phyloP scores from a whole-genome alignment of 1,140 invertebrate genomes.

The Brachionus sp. region DNA sequence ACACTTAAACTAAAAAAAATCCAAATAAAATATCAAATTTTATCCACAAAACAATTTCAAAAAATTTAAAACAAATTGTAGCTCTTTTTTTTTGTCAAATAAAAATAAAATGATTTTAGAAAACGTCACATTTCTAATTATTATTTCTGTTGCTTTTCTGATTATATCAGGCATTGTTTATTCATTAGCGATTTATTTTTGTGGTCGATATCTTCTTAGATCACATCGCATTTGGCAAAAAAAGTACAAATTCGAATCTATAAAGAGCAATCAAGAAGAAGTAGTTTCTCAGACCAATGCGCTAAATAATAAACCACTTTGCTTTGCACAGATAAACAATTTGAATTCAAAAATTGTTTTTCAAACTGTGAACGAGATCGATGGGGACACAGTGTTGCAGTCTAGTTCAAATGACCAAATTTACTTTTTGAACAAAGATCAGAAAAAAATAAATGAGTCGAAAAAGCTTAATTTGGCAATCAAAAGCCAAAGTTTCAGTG shows the following conservation, averaged over 20 bases:
- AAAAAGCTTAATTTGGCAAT: not conserved
- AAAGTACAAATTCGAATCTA: not conserved
- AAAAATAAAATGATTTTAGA: not conserved
- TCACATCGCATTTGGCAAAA: not conserved
- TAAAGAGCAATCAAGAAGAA: not conserved
- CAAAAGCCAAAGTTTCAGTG: not conserved
- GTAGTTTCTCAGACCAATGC: not conserved
- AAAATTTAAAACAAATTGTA: too few relatives aligned
- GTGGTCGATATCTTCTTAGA: not conserved
- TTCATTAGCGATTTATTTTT: not conserved
- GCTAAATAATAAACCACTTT: not conserved
- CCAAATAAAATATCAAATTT: too few relatives aligned
- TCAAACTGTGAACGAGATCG: not conserved
- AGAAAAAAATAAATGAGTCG: not conserved
- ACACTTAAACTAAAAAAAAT: too few relatives aligned
- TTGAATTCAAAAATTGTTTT: not conserved
- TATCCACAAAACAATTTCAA: too few relatives aligned
- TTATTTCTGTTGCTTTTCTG: not conserved
- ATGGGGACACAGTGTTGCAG: not conserved
- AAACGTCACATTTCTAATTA: not conserved
- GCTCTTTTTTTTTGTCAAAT: too few relatives aligned
- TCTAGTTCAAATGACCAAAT: not conserved
- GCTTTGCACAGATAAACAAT: not conserved
- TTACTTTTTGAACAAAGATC: not conserved
- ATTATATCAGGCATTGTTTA: not conserved